Base-by-base conservation (phyloP, 2,888 invertebrate genomes). In the Matsumyia berberina region DNA sequence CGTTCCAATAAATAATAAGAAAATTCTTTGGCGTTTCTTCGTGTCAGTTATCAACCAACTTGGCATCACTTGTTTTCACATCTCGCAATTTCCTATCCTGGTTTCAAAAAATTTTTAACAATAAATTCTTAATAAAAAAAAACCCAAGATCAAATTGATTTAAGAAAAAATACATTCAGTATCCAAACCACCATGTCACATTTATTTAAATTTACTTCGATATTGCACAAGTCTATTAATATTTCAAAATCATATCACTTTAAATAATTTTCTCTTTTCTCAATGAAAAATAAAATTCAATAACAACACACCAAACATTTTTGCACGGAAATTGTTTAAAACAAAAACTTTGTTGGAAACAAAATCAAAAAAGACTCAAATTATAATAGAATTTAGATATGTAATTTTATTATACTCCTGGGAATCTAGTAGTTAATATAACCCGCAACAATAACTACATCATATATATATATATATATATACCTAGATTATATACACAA, bases 371-470 rank as follows among this genome's bases (percentile, higher is more conserved):
- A 67, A 51, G 69, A 77, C 66, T 76, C 46, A 42, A 70, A 53
- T 55, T 57, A 46, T 39, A 66, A 66, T 12, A 42, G 64, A 37
- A 17, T 55, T 60, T 64, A 64, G 12, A 15, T 53, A 53, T 3
- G 4, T 24, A 24, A n/a, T n/a, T n/a, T n/a, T n/a, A 51, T 5
- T 53, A 51, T 51, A 67, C 35, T 49, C 29, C 53, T 53, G 49
- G 57, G 42, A 67, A 67, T 58, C 49, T 76, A 76, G 57, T 24
- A 19, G 17, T 76, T 29, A 67, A 51, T 57, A 53, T 67, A n/a
- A 77, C 60, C 60, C 46, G 24, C 35, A 72, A 83, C 78, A 83
- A 83, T 73, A 72, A 83, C 66, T 60, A 72, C 77, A 64, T 31
- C 33, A 69, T 57, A 46, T 60, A 60, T 33, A 66, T 29, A 57